Conservation (phyloP, 2,113 vertebrate genomes). For the Caranx melampygus region DNA sequence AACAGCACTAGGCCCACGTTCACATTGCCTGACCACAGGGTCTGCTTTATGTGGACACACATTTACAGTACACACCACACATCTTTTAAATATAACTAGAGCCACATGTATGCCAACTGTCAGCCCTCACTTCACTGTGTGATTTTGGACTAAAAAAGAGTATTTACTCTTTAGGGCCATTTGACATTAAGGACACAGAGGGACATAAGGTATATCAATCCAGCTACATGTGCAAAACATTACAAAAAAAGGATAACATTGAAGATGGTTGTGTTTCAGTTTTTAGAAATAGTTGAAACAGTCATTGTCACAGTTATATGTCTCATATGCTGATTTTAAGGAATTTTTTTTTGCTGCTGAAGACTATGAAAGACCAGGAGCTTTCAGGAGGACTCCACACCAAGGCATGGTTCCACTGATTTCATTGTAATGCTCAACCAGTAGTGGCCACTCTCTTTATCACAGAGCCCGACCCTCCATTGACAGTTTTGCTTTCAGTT, state of each 20-base stretch:
- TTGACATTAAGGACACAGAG: not conserved
- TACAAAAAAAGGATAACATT: too few relatives aligned
- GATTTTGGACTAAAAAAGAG: not conserved
- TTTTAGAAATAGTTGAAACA: not conserved
- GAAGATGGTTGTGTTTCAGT: too few relatives aligned
- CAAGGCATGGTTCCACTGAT: not conserved
- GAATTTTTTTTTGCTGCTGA: not conserved
- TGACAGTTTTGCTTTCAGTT: constrained; percentile 31
- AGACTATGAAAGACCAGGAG: not conserved
- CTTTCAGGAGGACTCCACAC: not conserved
- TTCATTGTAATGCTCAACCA: not conserved
- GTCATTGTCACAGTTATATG: not conserved
- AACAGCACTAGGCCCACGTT: too few relatives aligned
- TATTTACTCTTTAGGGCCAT: not conserved
- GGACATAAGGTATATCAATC: not conserved
- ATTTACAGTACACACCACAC: not conserved
- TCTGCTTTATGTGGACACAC: not conserved
- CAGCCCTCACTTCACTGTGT: not conserved
- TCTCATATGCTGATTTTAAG: too few relatives aligned
- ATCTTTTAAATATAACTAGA: not conserved
- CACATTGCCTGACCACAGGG: too few relatives aligned
- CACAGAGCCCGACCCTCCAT: not conserved
- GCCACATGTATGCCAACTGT: not conserved
- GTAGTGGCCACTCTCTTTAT: too few relatives aligned
- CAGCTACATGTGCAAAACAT: too few relatives aligned